Percentiles rank a stretch among this genome's conserved stretches.
phyloP scores from a whole-genome alignment of 2,888 invertebrate genomes.

The Epistrophella euchroma region DNA sequence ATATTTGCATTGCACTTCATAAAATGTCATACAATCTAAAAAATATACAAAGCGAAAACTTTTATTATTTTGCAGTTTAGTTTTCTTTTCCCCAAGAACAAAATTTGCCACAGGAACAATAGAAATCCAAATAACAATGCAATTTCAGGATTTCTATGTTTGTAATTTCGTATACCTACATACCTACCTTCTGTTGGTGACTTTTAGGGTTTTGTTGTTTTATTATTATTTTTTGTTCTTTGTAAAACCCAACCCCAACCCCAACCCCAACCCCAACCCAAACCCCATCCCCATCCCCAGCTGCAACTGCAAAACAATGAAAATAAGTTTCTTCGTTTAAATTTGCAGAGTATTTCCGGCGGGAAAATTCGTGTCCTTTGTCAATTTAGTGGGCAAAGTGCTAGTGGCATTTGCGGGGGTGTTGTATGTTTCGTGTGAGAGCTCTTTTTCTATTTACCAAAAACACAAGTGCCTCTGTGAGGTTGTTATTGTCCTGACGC shows the following conservation, averaged over 20 bases:
- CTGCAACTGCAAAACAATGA: slow-evolving; percentile 52
- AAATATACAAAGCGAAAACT: not conserved
- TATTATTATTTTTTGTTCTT: not conserved
- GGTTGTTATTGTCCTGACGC: slow-evolving; percentile 2
- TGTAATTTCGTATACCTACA: slow-evolving; percentile 2
- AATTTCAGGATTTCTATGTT: slow-evolving; percentile 28
- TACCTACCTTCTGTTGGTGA: slow-evolving; percentile 47
- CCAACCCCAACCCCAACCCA: not conserved
- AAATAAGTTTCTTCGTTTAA: slow-evolving; percentile 64
- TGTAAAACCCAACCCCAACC: not conserved
- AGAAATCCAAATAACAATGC: slow-evolving; percentile 47
- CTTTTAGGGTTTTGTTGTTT: slow-evolving; percentile 19
- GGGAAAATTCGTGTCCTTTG: slow-evolving; percentile 61
- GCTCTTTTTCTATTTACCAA: slow-evolving; percentile 20
- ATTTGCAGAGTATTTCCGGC: slow-evolving; percentile 60
- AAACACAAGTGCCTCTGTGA: slow-evolving; percentile 40
- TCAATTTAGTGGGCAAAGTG: slow-evolving; percentile 40
- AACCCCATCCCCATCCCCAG: not conserved
- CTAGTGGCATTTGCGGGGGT: slow-evolving; percentile 24
- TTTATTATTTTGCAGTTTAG: slow-evolving; percentile 13
- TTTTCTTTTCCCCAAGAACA: not conserved
- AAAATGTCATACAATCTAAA: slow-evolving; percentile 59
- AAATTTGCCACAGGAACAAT: slow-evolving; percentile 44
- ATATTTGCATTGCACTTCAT: slow-evolving; percentile 38
- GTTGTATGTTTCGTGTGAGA: slow-evolving; percentile 34